Conservation (phyloP, 2,888 invertebrate genomes). For the Eupeodes latifasciatus region DNA sequence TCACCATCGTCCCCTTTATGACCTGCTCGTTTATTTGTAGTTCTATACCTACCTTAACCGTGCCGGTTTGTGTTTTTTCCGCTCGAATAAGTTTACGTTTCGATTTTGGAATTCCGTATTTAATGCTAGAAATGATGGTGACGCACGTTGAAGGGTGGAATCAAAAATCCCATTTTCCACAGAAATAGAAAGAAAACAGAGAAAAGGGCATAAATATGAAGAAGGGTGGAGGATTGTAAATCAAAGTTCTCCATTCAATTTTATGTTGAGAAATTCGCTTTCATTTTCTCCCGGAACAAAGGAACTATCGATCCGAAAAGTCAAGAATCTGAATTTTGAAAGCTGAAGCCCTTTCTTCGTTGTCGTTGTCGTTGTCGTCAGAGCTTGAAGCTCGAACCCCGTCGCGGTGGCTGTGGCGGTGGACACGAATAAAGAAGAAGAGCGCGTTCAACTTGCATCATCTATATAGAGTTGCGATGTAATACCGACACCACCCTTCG, state of each 20-base stretch:
- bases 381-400: neutral
- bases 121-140: slow-evolving; percentile 21
- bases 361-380: neutral
- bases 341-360: slow-evolving; percentile 22
- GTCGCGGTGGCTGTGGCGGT: neutral
- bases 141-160: slow-evolving; percentile 34
- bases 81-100: slow-evolving; percentile 70
- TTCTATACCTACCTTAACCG: neutral
- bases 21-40: neutral
- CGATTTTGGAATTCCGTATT: slow-evolving; percentile 59
- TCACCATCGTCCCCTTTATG: too few species aligned
- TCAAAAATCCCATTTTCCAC: neutral
- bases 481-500: slow-evolving; percentile 11
- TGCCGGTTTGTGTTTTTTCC: slow-evolving; percentile 59
- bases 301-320: slow-evolving; percentile 74
- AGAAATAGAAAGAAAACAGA: slow-evolving; percentile 3
- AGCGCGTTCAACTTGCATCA: slow-evolving; percentile 32
- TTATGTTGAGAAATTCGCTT: slow-evolving; percentile 75
- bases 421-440: slow-evolving; percentile 1
- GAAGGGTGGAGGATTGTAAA: slow-evolving; percentile 67
- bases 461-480: slow-evolving; percentile 16
- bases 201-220: slow-evolving; percentile 24
- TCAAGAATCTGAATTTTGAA: slow-evolving; percentile 64
- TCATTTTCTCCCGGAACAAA: slow-evolving; percentile 70
- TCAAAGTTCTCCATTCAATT: slow-evolving; percentile 75